These are phyloP conservation scores for Leistus spinibarbis DNA, from an alignment of 2,888 invertebrate genomes.

Conservation along the genomic window DNA sequence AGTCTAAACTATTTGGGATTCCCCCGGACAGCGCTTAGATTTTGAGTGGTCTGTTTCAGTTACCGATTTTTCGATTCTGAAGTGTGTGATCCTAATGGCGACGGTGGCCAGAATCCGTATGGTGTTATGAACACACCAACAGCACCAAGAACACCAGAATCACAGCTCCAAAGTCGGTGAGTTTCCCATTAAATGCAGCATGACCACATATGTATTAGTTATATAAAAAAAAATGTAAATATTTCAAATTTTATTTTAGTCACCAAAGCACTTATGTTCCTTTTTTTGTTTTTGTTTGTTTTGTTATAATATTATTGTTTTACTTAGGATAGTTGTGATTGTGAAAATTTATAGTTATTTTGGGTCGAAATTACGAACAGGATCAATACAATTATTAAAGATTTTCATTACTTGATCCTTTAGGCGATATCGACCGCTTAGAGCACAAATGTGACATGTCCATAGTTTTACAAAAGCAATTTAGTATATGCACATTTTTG, in stretches of 20 bases:
- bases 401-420: no score
- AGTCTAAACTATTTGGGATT: neutral
- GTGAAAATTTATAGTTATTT: neutral
- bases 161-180: slow-evolving; percentile 56
- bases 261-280: slow-evolving; percentile 9
- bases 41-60: slow-evolving; percentile 42
- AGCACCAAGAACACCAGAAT: slow-evolving; percentile 69
- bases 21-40: neutral
- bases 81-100: slow-evolving; percentile 53
- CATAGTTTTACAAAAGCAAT: no score
- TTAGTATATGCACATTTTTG: no score
- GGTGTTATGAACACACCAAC: slow-evolving; percentile 65
- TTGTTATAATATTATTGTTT: neutral
- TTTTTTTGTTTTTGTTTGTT: neutral
- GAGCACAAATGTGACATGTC: no score
- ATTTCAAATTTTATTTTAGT: slow-evolving; percentile 11
- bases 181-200: slow-evolving; percentile 42
- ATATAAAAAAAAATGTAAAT: slow-evolving; percentile 6
- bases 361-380: neutral
- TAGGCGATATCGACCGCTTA: no score
- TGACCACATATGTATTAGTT: neutral
- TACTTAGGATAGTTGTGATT: neutral
- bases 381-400: neutral
- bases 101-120: slow-evolving; percentile 54
- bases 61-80: slow-evolving; percentile 59